Base-by-base conservation (phyloP, 2,888 invertebrate genomes). In the Arctia plantaginis region DNA sequence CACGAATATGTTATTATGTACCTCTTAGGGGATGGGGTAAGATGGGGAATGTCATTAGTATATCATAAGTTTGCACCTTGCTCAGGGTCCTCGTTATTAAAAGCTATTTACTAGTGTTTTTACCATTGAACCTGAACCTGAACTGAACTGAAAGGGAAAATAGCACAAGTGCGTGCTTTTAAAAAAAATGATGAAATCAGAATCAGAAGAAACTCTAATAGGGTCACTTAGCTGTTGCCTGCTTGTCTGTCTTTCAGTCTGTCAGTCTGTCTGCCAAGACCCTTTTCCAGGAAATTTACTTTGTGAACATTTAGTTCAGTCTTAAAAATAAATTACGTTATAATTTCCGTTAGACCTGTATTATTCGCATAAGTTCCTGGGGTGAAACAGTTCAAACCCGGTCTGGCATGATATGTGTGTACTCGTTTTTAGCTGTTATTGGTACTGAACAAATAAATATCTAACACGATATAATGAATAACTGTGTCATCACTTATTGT, bases 11-110 rank as follows among this genome's bases (percentile, higher is more conserved):
- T n/a, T n/a, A n/a, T n/a, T n/a, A 78, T 66, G 64, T 75, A 77
- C 39, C 67, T 71, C 35, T 23, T 64, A 68, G 35, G 65, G 44
- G 69, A 69, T 67, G n/a, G 10, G 33, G 20, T n/a, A 27, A 51
- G 35, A 44, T 44, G 33, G 41, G 30, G 41, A 55, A 69, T 23
- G 73, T 82, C 82, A 74, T 79, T 83, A 85, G 77, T 67, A 71
- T 80, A 75, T 73, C 71, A 80, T 66, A 80, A 77, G 81, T 76
- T 77, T 39, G 65, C 71, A 47, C 67, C 71, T 30, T 55, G n/a
- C n/a, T 3, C 3, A n/a, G 13, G 55, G n/a, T 78, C 71, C 65
- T 55, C n/a, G 47, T 23, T 33, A n/a, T n/a, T n/a, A 1, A 44
- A 15, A 70, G 51, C 20, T 47, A 47, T 18, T 18, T 20, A 20